phyloP scores from a whole-genome alignment of 2,797 vertebrate species.

The Pipistrellus pygmaeus region DNA sequence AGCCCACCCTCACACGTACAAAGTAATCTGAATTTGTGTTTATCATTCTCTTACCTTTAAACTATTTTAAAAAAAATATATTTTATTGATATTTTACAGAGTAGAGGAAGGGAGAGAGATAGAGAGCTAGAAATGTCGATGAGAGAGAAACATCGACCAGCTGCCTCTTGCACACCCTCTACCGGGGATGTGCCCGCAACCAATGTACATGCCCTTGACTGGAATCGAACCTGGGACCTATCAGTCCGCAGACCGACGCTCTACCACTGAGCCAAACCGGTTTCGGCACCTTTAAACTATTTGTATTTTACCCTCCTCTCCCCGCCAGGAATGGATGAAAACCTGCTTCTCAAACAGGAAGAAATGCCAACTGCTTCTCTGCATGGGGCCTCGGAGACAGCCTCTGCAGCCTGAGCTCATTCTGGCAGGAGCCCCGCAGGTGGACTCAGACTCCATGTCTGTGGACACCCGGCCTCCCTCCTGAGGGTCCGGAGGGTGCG shows the following conservation, averaged over 20 bases:
- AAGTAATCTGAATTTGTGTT: neutral
- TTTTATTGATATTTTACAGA: no score
- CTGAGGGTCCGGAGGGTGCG: rapidly evolving
- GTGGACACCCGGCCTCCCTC: rapidly evolving
- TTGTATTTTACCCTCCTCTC: neutral
- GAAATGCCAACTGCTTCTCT: neutral
- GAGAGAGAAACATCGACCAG: no score
- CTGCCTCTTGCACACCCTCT: no score
- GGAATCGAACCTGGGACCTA: no score
- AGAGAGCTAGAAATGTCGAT: no score
- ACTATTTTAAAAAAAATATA: no score
- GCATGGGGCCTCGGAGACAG: neutral
- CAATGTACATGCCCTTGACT: no score
- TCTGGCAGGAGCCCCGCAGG: neutral
- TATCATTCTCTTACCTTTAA: constrained; percentile 1
- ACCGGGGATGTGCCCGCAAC: no score
- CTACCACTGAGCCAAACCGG: no score
- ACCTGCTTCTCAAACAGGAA: neutral
- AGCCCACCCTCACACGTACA: neutral
- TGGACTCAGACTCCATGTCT: neutral
- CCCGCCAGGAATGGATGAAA: neutral
- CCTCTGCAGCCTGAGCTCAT: neutral
- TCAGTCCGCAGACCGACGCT: no score
- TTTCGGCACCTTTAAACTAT: neutral
- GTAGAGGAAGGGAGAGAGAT: no score